phyloP scores from a whole-genome alignment of 2,797 vertebrate genomes.

The Avahi laniger region DNA sequence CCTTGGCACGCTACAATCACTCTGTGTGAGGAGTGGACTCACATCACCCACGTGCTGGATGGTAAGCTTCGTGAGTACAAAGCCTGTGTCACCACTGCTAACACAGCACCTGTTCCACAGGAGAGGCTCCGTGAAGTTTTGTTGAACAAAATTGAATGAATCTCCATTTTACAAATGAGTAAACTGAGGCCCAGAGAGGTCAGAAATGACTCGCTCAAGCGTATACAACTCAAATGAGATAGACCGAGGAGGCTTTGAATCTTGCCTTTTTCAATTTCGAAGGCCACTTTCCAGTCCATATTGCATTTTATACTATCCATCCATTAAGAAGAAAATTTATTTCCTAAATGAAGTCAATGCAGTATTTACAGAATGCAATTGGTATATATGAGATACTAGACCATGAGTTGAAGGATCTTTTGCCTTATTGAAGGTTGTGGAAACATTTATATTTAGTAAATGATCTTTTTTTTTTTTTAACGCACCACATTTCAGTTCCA shows the following conservation, averaged over 20 bases:
- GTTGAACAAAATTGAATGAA: neutral
- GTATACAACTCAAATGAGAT: neutral
- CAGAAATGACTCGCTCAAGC: neutral
- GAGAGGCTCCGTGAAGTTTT: neutral
- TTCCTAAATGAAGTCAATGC: neutral
- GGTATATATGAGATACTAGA: neutral
- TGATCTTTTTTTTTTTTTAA: neutral
- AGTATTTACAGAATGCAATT: neutral
- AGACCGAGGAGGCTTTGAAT: neutral
- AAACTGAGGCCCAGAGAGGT: neutral
- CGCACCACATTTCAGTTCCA: neutral
- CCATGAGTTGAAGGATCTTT: neutral
- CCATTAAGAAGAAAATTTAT: neutral
- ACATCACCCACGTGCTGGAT: rapidly evolving
- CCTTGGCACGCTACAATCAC: neutral
- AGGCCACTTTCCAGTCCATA: neutral
- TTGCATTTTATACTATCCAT: neutral
- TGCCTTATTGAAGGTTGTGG: neutral
- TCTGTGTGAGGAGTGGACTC: neutral
- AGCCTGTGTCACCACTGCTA: neutral
- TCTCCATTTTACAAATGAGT: neutral
- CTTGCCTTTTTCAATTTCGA: neutral
- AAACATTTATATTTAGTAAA: slow-evolving; percentile 18
- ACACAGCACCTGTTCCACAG: neutral
- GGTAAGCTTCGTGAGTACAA: neutral